Base-by-base conservation (phyloP, 2,888 invertebrate genomes). In the Dimorphilus gyrociliatus region DNA sequence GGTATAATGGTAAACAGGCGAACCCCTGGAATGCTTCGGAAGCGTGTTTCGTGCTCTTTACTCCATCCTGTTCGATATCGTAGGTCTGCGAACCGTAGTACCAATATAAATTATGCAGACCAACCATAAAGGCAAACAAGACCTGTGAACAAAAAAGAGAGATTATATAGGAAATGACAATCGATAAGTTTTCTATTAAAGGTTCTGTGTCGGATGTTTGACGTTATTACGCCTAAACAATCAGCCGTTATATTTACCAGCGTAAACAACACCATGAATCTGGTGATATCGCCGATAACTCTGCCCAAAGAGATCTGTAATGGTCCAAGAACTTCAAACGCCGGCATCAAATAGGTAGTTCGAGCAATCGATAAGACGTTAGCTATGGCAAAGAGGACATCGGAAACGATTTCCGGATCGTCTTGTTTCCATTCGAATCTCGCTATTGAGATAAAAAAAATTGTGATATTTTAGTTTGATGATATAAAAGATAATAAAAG, bases 321-420 rank as follows among this genome's bases (percentile, higher is more conserved):
- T 3, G 61, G 60, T 16, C 61, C 61, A 21, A 61, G 46, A 16
- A 60, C 56, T 41, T 60, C 60, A 37, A 60, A 60, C 16, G 60
- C 60, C 10, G 61, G 61, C 60, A 61, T 60, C 40, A 61, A 51
- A 50, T 58, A 60, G 36, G 60, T 60, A 10, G 60, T 61, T 16
- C 61, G 45, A 16, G 59, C 60, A 39, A 61, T 58, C 40, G 56
- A 57, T 39, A 60, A 47, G 32, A 60, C 60, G 43, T 61, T 61
- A 29, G 60, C 60, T 27, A 61, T 53, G 29, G 61, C 60, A 42
- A 61, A 60, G 32, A 61, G 38, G 4, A 59, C 57, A 37, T 61
- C 61, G 0, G 60, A 56, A 16, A 61, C 53, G 10, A 60, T 60
- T 45, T 60, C 60, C 4, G 60, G 60, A 37, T 61, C 61, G 34